These are phyloP conservation scores for Bubalus kerabau DNA, from an alignment of 2,113 vertebrate genomes.

Conservation along the genomic window DNA sequence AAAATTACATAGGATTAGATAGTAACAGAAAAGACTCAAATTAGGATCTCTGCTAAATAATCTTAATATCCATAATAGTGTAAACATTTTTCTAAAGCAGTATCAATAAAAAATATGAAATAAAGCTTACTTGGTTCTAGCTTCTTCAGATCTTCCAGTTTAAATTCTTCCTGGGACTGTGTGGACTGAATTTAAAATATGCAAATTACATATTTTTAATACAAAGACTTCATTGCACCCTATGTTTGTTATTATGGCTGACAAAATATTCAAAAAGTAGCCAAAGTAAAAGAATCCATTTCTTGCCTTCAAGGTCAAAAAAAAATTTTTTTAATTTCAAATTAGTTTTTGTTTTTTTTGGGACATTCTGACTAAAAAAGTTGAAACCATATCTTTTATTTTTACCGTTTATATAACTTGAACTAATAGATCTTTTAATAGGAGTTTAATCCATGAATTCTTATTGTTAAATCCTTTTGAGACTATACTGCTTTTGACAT, in stretches of 20 bases:
- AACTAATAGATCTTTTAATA: not conserved
- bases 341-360: not conserved
- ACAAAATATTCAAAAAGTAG: slow-evolving; percentile 6
- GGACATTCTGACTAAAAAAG: not conserved
- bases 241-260: not conserved
- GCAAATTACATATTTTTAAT: slow-evolving; percentile 29
- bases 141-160: slow-evolving; percentile 96
- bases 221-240: not conserved
- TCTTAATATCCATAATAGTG: not conserved
- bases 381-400: not conserved
- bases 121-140: slow-evolving; percentile 92
- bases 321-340: not conserved
- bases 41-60: not conserved
- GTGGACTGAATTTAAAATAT: slow-evolving; percentile 84
- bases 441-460: not conserved
- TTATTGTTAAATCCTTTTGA: not conserved
- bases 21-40: not conserved
- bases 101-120: not conserved
- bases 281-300: slow-evolving; percentile 1
- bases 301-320: slow-evolving; percentile 25
- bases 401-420: not conserved
- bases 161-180: slow-evolving; percentile 94
- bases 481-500: not conserved
- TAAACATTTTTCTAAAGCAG: not conserved
- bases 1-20: not conserved